Evolutionary conservation across 2,113 vertebrate species (phyloP), one percentile per base, ranked within the genome.

Genomic region (Candoia aspera): DNA sequence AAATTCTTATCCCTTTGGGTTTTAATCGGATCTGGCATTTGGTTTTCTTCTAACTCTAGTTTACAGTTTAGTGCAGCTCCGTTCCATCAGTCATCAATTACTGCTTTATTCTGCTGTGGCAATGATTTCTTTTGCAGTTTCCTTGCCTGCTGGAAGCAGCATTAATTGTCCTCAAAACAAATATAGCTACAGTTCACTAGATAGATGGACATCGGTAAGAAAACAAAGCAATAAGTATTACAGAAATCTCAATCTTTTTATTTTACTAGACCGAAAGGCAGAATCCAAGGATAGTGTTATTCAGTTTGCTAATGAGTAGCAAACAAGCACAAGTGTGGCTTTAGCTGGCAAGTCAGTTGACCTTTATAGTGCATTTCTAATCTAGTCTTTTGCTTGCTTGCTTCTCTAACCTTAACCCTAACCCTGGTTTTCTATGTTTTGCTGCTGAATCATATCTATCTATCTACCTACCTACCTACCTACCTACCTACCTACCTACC

Each of bases 1-100:
- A 93, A 17, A 59, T 95, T 93, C 93, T 93, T 90, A 92, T 4
- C 53, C 89, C 19, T 89, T 85, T 42, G 21, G 58, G n/a, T 88
- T 94, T 93, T 0, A 15, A 17, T 87, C 73, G 68, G 49, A 95
- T 3, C 54, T 93, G 0, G 0, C 2, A 54, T 6, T 90, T 3
- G 2, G 33, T 23, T 91, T 93, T 29, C 89, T 94, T 54, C 6
- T 68, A 6, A 83, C 8, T 33, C 29, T 42, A 88, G 12, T 13
- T 17, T 89, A 91, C 92, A 42, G 55, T 12, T 68, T 46, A 19
- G 3, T 0, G 1, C n/a, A 37, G 26, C n/a, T 95, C 90, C 87
- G 15, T 46, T 92, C 37, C 53, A 92, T 57, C 93, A 11, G 64
- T 68, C 62, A 49, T 57, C 87, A 49, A 4, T 87, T 73, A 2